A percentile compares a stretch with the other conserved stretches of the same genome.
Conservation (phyloP, 2,888 invertebrate genomes). For the Margaritifera margaritifera region DNA sequence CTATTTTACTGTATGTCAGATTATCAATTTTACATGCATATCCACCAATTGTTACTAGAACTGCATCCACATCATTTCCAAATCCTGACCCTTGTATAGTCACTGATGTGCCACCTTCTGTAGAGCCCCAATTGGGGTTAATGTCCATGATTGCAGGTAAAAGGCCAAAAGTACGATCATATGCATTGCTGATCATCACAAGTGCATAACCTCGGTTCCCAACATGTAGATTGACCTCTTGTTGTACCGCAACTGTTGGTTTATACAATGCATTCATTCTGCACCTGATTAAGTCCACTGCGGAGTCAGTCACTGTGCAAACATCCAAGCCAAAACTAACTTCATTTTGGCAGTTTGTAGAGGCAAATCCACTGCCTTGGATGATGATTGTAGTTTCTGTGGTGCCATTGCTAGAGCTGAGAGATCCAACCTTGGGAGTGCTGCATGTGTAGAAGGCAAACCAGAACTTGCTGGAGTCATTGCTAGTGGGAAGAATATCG, state of each 20-base stretch:
- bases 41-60: slow-evolving; percentile 38
- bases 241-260: slow-evolving; percentile 34
- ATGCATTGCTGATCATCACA: slow-evolving; percentile 22
- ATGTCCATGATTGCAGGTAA: slow-evolving; percentile 37
- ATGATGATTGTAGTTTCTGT: slow-evolving; percentile 39
- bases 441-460: slow-evolving; percentile 45
- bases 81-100: slow-evolving; percentile 51
- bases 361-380: slow-evolving; percentile 46
- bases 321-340: slow-evolving; percentile 34
- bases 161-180: slow-evolving; percentile 37
- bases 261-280: slow-evolving; percentile 26
- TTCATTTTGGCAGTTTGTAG: slow-evolving; percentile 50
- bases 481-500: slow-evolving; percentile 22
- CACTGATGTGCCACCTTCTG: slow-evolving; percentile 37
- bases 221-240: slow-evolving; percentile 33
- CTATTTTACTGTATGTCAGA: slow-evolving; percentile 42
- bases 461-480: slow-evolving; percentile 36
- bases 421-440: slow-evolving; percentile 38
- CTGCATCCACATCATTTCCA: slow-evolving; percentile 29
- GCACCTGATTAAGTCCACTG: slow-evolving; percentile 21
- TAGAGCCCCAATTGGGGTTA: slow-evolving; percentile 31
- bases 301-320: slow-evolving; percentile 24
- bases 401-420: slow-evolving; percentile 43
- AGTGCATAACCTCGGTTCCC: slow-evolving; percentile 43
- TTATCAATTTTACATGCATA: slow-evolving; percentile 37